Evolutionary conservation across 2,797 vertebrate genomes (phyloP), one percentile per base, ranked within the genome.

Genomic region (Sebastes wilsoni): DNA sequence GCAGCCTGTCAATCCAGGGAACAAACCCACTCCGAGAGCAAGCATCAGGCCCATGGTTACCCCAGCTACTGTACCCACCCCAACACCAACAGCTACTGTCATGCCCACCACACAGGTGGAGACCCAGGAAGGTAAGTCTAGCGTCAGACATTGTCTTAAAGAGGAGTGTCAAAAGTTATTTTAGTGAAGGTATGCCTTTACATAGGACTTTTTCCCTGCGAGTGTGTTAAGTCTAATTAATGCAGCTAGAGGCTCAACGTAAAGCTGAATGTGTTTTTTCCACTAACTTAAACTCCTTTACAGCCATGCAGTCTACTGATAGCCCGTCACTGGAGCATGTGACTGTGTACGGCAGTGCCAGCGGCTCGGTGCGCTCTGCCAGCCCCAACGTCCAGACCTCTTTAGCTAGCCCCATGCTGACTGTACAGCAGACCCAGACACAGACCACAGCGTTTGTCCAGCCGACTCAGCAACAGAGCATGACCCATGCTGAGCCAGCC

Each of bases 81-180:
- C 97, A 6, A 99, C 99, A 2, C 99, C 99, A 46, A 99, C 99
- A 1, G 99, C 99, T 22, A 99, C 99, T 0, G 99, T 99, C 82
- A 99, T 99, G 99, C 99, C 99, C 54, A 99, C 99, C 54, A 99
- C 99, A 12, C 99, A 99, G 82, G 97, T 97, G 92, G 99, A 99
- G 84, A 97, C 95, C 2, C 98, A 99, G 78, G 98, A 99, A 95
- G 96, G 99, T 98, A 81, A 87, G 91, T 71, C 18, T 5, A 59
- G 4, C 20, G 56, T 56, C 46, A 46, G 71, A 68, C 0, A 23
- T 7, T 1, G 32, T 18, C 2, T 52, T 62, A 23, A 52, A 27
- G 16, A 42, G 14, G 4, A 18, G 25, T 36, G 16, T 46, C 7
- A 38, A 12, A 25, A n/a, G 28, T 56, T 42, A 12, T 23, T 49